A percentile compares a stretch with the other conserved stretches of the same genome.
phyloP scores from a whole-genome alignment of 1,140 invertebrate species.

The Drosophila prosaltans region DNA sequence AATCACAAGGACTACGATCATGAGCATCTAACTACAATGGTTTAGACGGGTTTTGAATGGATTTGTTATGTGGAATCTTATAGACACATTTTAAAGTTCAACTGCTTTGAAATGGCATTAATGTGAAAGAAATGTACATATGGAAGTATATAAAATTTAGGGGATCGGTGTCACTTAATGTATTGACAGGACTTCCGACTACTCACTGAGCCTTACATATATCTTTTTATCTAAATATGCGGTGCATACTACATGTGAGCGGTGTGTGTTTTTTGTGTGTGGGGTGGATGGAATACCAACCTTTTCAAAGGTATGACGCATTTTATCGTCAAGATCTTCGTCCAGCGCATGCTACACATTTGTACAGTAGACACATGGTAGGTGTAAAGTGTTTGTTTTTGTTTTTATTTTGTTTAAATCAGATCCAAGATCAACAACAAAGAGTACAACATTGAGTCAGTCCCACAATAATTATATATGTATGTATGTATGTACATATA shows the following conservation, averaged over 20 bases:
- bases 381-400: slow-evolving; percentile 25
- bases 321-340: slow-evolving; percentile 82
- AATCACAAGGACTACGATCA: background rate
- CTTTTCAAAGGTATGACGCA: slow-evolving; percentile 87
- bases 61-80: too few relatives aligned
- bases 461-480: slow-evolving; percentile 14
- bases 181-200: too few relatives aligned
- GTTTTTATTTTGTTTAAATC: slow-evolving; percentile 10
- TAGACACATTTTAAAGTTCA: too few relatives aligned
- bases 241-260: slow-evolving; percentile 15
- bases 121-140: too few relatives aligned
- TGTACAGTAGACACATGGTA: slow-evolving; percentile 56
- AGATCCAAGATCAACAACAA: slow-evolving; percentile 44
- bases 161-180: too few relatives aligned
- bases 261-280: slow-evolving; percentile 18
- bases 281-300: slow-evolving; percentile 83
- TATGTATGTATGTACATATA: background rate
- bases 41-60: background rate
- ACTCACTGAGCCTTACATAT: background rate
- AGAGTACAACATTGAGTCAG: slow-evolving; percentile 57
- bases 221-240: background rate
- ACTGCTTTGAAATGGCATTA: too few relatives aligned
- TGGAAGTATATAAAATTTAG: too few relatives aligned
- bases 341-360: slow-evolving; percentile 72
- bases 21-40: slow-evolving; percentile 4